Conservation (phyloP, 2,113 vertebrate genomes). For the Caracal caracal region DNA sequence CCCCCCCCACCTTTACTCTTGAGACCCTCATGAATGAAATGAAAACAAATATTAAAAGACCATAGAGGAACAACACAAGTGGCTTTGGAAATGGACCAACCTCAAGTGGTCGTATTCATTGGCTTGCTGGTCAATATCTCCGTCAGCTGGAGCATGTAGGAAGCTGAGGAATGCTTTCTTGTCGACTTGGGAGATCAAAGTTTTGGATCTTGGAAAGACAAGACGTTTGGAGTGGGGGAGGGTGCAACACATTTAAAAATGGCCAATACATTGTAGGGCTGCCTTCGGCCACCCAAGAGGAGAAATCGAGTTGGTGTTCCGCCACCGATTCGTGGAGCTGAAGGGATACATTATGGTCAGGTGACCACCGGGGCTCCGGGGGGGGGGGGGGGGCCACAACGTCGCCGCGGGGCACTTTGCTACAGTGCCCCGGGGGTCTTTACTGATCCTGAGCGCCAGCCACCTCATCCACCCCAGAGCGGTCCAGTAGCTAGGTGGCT, state of each 20-base stretch:
- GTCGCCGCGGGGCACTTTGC: background rate
- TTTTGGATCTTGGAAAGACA: background rate
- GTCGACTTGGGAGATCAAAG: background rate
- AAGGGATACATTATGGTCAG: too few species aligned
- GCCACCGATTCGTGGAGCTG: fast-evolving
- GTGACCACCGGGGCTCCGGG: background rate
- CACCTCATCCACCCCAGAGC: background rate
- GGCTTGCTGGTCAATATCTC: background rate
- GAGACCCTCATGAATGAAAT: background rate
- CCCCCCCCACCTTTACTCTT: background rate
- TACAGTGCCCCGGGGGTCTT: background rate
- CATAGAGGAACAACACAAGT: background rate
- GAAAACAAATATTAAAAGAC: background rate
- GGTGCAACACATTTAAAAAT: background rate
- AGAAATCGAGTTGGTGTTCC: too few species aligned
- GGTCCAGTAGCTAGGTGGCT: background rate
- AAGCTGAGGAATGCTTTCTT: background rate
- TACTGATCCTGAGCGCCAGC: background rate
- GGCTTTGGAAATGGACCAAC: background rate
- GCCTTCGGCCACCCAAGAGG: background rate
- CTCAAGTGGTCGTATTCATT: background rate
- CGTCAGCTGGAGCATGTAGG: background rate
- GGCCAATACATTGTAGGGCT: too few species aligned
- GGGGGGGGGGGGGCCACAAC: background rate
- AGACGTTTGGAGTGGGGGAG: background rate